Conservation (phyloP, 2,113 vertebrate genomes). For the Brachionichthys hirsutus region DNA sequence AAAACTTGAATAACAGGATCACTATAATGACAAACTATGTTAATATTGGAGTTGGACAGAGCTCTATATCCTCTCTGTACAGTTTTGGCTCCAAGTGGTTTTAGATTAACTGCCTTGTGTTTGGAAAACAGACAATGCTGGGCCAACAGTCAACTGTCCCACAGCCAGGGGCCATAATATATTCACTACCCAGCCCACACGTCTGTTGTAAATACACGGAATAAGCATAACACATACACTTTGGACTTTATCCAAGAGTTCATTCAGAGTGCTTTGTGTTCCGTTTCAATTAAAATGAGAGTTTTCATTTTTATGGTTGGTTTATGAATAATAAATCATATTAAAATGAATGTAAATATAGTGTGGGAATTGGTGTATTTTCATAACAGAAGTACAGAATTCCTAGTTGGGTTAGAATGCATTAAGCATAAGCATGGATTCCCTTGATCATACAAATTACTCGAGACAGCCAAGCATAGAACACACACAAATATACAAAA, state of each 20-base stretch:
- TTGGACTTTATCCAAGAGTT: constrained; percentile 63
- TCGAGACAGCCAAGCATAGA: constrained; percentile 52
- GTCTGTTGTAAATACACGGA: constrained; percentile 45
- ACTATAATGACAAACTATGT: too few relatives aligned
- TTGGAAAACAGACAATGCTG: constrained; percentile 20
- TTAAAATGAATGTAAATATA: constrained; percentile 73
- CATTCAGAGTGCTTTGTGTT: constrained; percentile 54
- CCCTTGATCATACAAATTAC: constrained; percentile 71
- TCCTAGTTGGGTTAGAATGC: constrained; percentile 60
- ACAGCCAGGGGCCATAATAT: constrained; percentile 34
- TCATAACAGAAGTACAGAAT: constrained; percentile 57
- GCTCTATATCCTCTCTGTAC: neutral
- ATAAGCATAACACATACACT: constrained; percentile 39
- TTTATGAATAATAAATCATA: constrained; percentile 75
- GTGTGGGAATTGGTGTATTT: constrained; percentile 64
- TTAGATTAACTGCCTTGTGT: constrained; percentile 16
- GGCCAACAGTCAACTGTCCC: constrained; percentile 25
- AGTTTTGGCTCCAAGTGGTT: constrained; percentile 7
- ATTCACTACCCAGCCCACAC: constrained; percentile 45
- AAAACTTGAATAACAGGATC: too few relatives aligned
- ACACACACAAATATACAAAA: constrained; percentile 33
- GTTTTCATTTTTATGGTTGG: constrained; percentile 55
- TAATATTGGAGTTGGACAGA: too few relatives aligned
- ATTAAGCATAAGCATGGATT: constrained; percentile 60
- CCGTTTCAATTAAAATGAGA: constrained; percentile 78